Base-by-base conservation (phyloP, 2,797 vertebrate genomes). In the Zenarchopterus dispar region DNA sequence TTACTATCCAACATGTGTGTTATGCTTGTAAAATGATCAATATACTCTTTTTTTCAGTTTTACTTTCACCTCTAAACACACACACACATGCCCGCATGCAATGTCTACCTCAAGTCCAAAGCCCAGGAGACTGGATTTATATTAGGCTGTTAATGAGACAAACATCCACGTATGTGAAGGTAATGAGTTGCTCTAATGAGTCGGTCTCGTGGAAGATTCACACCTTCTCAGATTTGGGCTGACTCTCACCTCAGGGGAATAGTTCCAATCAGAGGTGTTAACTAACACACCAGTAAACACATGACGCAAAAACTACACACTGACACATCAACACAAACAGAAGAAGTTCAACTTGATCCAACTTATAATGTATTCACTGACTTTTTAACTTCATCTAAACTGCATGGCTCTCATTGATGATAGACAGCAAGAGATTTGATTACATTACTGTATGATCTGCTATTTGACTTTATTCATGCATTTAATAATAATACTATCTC, bases 191-290 rank as follows among this genome's bases (percentile, higher is more conserved):
- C 58, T 70, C 61, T 24, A 1, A 44, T 58, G 72, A 67, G 13
- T 42, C 3, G 7, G 39, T 56, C 47, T 57, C 31, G 6, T 64
- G 2, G 19, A 51, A 13, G 8, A 46, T 61, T 78, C 66, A 67
- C 75, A 68, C 70, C 55, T 75, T 4, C 4, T 39, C 43, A 21
- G 21, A 1, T 66, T 46, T 7, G 52, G 4, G 39, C 44, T 53
- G 47, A 21, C 46, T 26, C 13, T 11, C 2, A 8, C 59, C 70
- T 62, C 80, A 51, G 50, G 33, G 70, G 80, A 41, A 22, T 46
- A 13, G 0, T 6, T 45, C 47, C 67, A 77, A 60, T 74, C 64
- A 74, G 17, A 78, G 63, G 77, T 74, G 77, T 63, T 23, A 68
- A 58, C 48, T 47, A 60, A 70, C 53, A 57, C 49, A 59, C 45